A percentile compares a stretch with the other conserved stretches of the same genome.
Conservation (phyloP, 2,888 invertebrate genomes). For the Hydrotaea diabolus region DNA sequence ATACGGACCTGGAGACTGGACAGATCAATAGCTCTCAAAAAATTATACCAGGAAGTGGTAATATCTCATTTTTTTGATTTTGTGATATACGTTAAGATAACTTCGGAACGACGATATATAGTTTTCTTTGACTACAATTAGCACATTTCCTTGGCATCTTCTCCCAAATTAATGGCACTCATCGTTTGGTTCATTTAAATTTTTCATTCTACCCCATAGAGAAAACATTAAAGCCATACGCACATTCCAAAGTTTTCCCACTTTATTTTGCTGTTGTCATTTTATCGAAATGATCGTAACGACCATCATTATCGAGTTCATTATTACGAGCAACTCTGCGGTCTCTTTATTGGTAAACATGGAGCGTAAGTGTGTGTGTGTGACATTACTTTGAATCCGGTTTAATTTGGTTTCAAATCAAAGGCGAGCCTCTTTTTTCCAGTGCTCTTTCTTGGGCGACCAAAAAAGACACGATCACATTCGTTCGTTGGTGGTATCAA, state of each 20-base stretch:
- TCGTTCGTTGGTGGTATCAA: not conserved
- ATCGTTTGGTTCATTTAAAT: not conserved
- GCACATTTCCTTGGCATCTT: not conserved
- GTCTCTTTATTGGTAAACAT: not conserved
- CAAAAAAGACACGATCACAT: not conserved
- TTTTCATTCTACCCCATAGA: not conserved
- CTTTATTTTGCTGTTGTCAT: not conserved
- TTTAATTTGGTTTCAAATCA: conserved; percentile 37
- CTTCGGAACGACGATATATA: too few relatives aligned
- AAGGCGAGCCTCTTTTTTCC: conserved; percentile 42
- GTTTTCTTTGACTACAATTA: too few relatives aligned
- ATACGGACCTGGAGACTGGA: too few relatives aligned
- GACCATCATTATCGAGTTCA: too few relatives aligned
- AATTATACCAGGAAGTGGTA: too few relatives aligned
- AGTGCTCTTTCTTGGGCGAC: not conserved
- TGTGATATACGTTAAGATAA: too few relatives aligned
- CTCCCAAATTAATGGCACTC: not conserved
- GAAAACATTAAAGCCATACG: not conserved
- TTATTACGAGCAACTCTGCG: not conserved
- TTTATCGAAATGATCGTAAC: not conserved
- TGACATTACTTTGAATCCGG: not conserved
- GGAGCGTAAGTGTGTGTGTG: not conserved
- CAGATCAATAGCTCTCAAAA: too few relatives aligned
- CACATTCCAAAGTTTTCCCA: not conserved
- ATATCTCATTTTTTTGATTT: too few relatives aligned